Evolutionary conservation across 2,888 invertebrate genomes (phyloP), one percentile per base, ranked within the genome.

Genomic region (Eupithecia vulgata): DNA sequence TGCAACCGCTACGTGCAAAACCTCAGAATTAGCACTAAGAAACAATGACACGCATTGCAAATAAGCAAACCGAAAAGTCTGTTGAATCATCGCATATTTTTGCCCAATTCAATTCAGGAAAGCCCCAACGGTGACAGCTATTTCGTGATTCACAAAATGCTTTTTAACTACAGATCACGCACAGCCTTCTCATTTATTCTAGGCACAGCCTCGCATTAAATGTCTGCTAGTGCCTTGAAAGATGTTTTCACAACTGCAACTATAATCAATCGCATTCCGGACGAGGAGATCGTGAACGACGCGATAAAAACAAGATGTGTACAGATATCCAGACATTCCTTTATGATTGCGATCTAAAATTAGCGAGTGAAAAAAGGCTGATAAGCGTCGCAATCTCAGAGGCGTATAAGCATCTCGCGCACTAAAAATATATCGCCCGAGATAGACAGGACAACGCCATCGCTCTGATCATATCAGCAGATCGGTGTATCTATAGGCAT

Each of bases 361-460:
- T 87, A 88, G 87, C 87, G 76, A 83, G 77, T 85, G 85, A 85
- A 84, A 85, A 80, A 79, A 79, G 77, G 76, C 82, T 84, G 88
- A 90, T 88, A 88, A 86, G 81, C 78, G 85, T 88, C 87, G 81
- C 79, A 79, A 88, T 88, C 87, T 83, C 77, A 71, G 74, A 78
- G 76, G 75, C 71, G 79, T 85, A 86, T 85, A 84, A 81, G 82
- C 80, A 88, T 87, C 80, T 84, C 84, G 84, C 80, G 83, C 81
- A 84, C 83, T 86, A 83, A 88, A 88, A 87, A 90, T 88, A 87
- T 85, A 87, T 85, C 87, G 85, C 85, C 85, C 81, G 80, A 83
- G 78, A 80, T 81, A 81, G 81, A 82, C 77, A 80, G 81, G 79
- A 80, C 79, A 77, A 78, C 82, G 82, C 77, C 82, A 81, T 78